Percentiles rank a stretch among this genome's conserved stretches.
These are phyloP conservation scores for Intellagama lesueurii DNA, from an alignment of 2,797 vertebrate species.

Conservation along the genomic window DNA sequence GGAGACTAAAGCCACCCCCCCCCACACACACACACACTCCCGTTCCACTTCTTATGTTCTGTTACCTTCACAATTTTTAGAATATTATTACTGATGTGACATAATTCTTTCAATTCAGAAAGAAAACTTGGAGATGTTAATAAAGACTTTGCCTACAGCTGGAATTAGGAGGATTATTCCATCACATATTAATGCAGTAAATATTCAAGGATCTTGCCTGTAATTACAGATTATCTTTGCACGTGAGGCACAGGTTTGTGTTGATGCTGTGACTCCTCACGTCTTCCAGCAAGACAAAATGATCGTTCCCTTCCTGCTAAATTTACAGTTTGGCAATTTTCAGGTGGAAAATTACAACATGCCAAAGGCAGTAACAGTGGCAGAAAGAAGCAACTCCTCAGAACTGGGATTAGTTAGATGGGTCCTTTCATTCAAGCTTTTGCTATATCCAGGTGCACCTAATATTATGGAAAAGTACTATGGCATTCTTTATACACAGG, in stretches of 20 bases:
- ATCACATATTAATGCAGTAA: conserved; percentile 33
- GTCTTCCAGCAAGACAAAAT: conserved; percentile 5
- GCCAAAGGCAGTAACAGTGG: not conserved
- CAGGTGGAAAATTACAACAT: conserved; percentile 19
- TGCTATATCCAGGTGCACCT: not conserved
- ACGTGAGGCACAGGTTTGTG: not conserved
- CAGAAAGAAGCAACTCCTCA: not conserved
- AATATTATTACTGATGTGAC: not conserved
- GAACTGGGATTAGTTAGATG: not conserved
- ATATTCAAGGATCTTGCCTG: conserved; percentile 20
- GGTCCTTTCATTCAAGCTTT: not conserved
- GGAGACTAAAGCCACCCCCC: conserved; percentile 18
- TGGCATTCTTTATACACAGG: not conserved
- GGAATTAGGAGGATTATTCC: conserved; percentile 33
- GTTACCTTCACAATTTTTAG: conserved; percentile 13
- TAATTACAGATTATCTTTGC: conserved; percentile 25
- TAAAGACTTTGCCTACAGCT: not conserved
- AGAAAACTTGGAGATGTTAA: not conserved
- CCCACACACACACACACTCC: no score
- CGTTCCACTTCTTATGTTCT: no score
- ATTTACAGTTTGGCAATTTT: conserved; percentile 27
- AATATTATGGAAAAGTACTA: not conserved
- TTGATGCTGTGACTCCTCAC: not conserved
- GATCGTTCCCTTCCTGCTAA: conserved; percentile 24
- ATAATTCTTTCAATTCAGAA: conserved; percentile 22